phyloP scores from a whole-genome alignment of 2,113 vertebrate species.

The Pristiophorus japonicus region DNA sequence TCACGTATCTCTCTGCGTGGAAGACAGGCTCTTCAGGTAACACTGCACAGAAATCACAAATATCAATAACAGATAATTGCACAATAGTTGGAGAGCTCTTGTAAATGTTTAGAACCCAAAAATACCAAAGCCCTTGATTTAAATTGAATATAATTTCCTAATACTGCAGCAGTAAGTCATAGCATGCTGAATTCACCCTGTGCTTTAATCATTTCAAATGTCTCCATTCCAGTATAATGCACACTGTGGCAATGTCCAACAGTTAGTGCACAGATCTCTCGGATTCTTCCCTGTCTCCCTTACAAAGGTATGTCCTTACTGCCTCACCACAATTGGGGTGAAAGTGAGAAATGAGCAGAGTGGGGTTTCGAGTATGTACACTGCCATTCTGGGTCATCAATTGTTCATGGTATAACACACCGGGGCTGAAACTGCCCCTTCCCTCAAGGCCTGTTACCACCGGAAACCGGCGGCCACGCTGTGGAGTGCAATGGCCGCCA shows the following conservation, averaged over 20 bases:
- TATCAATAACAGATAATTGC: neutral
- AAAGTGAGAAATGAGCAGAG: neutral
- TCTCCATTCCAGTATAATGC: no score
- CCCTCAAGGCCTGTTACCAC: no score
- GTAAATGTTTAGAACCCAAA: neutral
- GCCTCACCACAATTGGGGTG: neutral
- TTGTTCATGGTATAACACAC: neutral
- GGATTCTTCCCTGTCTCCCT: neutral
- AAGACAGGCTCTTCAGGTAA: slow-evolving; percentile 71
- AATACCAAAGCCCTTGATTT: neutral
- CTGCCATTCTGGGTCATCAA: no score
- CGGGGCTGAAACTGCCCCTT: no score
- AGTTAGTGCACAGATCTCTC: neutral
- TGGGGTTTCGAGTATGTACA: no score
- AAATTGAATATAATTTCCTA: neutral
- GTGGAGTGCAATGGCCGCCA: no score
- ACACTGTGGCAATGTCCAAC: neutral
- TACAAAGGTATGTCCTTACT: neutral
- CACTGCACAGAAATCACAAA: slow-evolving; percentile 48
- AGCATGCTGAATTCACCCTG: neutral
- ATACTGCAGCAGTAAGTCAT: neutral
- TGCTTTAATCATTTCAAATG: neutral
- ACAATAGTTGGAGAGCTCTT: neutral
- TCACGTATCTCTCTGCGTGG: slow-evolving; percentile 82
- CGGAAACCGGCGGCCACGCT: no score